Evolutionary conservation across 2,888 invertebrate species (phyloP).

Genomic region (Nymphalis polychloros): DNA sequence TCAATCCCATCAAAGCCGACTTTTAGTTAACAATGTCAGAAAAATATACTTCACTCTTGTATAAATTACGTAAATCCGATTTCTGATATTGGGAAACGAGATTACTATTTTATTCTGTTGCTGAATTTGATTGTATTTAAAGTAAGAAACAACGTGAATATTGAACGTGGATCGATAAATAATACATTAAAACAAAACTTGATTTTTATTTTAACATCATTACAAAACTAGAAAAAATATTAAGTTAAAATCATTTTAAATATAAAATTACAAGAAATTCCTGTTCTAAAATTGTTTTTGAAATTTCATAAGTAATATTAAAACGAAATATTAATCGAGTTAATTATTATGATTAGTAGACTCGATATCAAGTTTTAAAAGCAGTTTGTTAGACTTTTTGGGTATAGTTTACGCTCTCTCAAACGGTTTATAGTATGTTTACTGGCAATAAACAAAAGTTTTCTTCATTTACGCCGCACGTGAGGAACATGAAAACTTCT

Average conservation of each 20-base stretch:
- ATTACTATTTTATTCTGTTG: constrained; percentile 26
- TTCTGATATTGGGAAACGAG: constrained; percentile 31
- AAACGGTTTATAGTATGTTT: constrained; percentile 25
- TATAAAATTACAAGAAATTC: too few relatives aligned
- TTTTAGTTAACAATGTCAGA: constrained; percentile 33
- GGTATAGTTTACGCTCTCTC: constrained; percentile 20
- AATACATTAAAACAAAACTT: too few relatives aligned
- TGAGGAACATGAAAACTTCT: constrained; percentile 21
- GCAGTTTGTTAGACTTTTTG: constrained; percentile 18
- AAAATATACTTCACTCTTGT: constrained; percentile 26
- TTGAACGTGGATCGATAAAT: too few relatives aligned
- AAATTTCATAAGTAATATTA: too few relatives aligned
- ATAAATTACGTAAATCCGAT: constrained; percentile 27
- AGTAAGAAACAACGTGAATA: constrained; percentile 5
- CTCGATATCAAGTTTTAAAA: constrained; percentile 14
- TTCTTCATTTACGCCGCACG: constrained; percentile 21
- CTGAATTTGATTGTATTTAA: constrained; percentile 19
- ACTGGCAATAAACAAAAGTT: constrained; percentile 28
- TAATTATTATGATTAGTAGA: background rate
- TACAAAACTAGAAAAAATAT: too few relatives aligned
- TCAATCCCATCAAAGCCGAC: constrained; percentile 26
- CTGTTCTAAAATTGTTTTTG: too few relatives aligned
- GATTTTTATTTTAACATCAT: too few relatives aligned
- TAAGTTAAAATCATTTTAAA: too few relatives aligned
- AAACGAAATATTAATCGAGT: background rate